These are phyloP conservation scores for Pollenia angustigena DNA, from an alignment of 2,888 invertebrate genomes.

Conservation along the genomic window DNA sequence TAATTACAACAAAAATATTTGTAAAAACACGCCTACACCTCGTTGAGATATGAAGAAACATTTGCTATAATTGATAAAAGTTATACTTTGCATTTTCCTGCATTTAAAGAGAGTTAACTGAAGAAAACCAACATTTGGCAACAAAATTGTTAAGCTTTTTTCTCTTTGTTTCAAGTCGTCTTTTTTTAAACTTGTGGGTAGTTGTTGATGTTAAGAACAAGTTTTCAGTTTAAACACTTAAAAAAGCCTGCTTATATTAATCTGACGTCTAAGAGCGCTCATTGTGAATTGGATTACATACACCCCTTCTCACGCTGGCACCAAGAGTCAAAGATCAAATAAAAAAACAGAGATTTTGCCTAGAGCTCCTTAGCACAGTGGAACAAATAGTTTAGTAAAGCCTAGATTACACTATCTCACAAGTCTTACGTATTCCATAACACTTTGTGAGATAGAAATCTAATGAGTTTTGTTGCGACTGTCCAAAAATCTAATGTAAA, in stretches of 20 bases:
- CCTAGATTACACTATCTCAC: too few species aligned
- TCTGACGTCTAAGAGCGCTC: constrained; percentile 40
- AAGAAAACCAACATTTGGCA: background rate
- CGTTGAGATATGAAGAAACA: background rate
- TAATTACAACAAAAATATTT: constrained; percentile 18
- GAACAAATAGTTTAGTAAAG: background rate
- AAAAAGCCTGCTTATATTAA: constrained; percentile 7
- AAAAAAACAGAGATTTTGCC: background rate
- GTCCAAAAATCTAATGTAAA: too few species aligned
- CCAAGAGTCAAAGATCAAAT: background rate
- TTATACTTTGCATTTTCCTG: background rate
- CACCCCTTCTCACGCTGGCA: constrained; percentile 20
- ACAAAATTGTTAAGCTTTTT: background rate
- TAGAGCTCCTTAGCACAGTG: constrained; percentile 4
- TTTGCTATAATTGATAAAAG: background rate
- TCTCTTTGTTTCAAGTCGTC: background rate
- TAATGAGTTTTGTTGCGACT: too few species aligned
- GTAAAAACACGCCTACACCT: constrained; percentile 40
- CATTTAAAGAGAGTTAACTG: constrained; percentile 9
- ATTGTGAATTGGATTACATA: constrained; percentile 22
- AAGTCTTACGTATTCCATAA: too few species aligned
- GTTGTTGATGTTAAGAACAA: constrained; percentile 51
- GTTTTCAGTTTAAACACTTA: constrained; percentile 39
- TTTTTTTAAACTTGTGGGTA: background rate
- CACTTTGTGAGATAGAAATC: too few species aligned